Conservation (phyloP, 1,140 invertebrate species). For the Anoplolepis gracilipes region DNA sequence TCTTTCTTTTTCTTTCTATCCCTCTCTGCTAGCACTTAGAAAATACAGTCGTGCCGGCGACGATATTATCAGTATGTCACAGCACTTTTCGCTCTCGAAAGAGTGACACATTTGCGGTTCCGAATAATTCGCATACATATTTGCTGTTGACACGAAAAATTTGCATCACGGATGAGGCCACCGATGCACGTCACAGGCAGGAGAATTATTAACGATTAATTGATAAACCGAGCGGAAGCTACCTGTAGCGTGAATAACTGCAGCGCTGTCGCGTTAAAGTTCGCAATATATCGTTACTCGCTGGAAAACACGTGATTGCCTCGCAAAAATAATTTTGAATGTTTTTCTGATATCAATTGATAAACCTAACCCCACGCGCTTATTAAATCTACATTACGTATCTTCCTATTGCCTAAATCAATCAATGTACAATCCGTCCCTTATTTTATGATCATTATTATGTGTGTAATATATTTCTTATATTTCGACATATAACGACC, state of each 20-base stretch:
- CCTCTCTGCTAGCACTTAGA: conserved; percentile 8
- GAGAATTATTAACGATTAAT: conserved; percentile 56
- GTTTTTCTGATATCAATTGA: conserved; percentile 19
- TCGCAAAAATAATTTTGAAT: conserved; percentile 46
- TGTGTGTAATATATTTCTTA: neutral
- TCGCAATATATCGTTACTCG: conserved; percentile 9
- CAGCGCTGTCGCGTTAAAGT: conserved; percentile 30
- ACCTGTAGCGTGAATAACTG: conserved; percentile 22
- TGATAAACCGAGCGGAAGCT: conserved; percentile 45
- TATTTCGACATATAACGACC: conserved; percentile 11
- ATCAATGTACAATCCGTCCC: neutral
- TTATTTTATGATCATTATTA: conserved; percentile 9
- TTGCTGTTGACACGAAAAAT: conserved; percentile 25
- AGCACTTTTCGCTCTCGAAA: neutral
- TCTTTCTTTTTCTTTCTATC: neutral
- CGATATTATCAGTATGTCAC: neutral
- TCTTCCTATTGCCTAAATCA: neutral
- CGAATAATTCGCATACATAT: conserved; percentile 25
- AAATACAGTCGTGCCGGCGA: conserved; percentile 8
- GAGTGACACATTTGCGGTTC: conserved; percentile 19
- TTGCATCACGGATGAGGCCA: conserved; percentile 17
- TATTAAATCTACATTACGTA: conserved; percentile 11
- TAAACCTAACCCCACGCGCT: conserved; percentile 9
- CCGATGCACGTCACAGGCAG: neutral
- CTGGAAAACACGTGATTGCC: conserved; percentile 17